Evolutionary conservation across 2,113 vertebrate genomes (phyloP), one percentile per base, ranked within the genome.

Genomic region (Dromiciops gliroides): DNA sequence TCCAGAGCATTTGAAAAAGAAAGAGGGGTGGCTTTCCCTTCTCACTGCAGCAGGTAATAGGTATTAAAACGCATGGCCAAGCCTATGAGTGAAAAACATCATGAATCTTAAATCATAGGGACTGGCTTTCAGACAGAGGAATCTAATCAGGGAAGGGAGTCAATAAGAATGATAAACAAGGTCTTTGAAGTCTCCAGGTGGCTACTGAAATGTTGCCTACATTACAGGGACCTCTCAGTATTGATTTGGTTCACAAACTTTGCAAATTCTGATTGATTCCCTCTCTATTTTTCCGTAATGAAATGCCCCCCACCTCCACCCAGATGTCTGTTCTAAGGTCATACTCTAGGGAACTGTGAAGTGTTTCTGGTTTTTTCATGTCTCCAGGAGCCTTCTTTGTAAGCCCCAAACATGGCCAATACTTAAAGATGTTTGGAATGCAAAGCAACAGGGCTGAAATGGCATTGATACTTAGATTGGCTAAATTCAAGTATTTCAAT

Each of bases 21-120:
- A 56, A 93, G 94, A 97, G 97, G 28, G 97, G 11, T 88, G 3
- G 92, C 96, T 96, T 97, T 98, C 95, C 49, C 95, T 97, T 96
- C 95, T 93, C 95, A 97, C 90, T 97, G 97, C 95, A 96, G 96
- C 96, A 97, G 95, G 92, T 93, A 53, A 96, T 60, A 31, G 90
- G 92, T 97, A 97, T 98, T 94, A 96, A 95, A 97, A 98, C 94
- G 48, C 48, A 92, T 92, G n/a, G 48, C 91, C 92, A 91, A 97
- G 94, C 95, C 96, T 96, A 95, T 94, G 91, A 37, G 11, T 37
- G 56, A 97, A 97, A 97, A 97, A 94, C 96, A 97, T 95, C 96
- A 97, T 95, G 96, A 93, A 96, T 97, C 92, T 94, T 96, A 0
- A 0, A 47, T 89, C 51, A n/a, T 90, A 88, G 94, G 93, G 95